A percentile compares a stretch with the other conserved stretches of the same genome.
Conservation (phyloP, 2,888 invertebrate genomes). For the Synanthedon tipuliformis region DNA sequence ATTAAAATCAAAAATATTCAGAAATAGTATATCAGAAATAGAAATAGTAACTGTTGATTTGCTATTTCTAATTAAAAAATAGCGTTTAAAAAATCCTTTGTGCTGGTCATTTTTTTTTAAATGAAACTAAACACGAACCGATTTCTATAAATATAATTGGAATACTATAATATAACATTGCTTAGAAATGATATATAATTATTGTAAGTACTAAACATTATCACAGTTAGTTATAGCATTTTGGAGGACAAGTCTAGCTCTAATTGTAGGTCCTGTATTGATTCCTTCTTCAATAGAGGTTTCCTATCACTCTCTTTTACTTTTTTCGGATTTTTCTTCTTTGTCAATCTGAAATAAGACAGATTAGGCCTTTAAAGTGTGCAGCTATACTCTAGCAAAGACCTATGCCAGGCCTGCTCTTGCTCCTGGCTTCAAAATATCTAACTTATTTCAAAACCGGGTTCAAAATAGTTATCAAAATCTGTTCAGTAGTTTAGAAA, state of each 20-base stretch:
- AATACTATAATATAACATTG: conserved; percentile 38
- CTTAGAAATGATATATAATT: conserved; percentile 19
- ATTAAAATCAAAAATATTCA: no score
- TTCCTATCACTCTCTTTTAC: conserved; percentile 70
- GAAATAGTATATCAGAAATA: no score
- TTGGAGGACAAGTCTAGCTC: conserved; percentile 60
- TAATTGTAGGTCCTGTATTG: conserved; percentile 57
- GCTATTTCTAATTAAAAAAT: no score
- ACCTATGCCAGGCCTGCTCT: no score
- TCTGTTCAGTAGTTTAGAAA: no score
- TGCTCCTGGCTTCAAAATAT: no score
- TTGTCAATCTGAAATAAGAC: conserved; percentile 46
- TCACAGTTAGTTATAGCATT: conserved; percentile 63
- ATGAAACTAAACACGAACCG: not conserved
- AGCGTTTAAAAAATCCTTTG: no score
- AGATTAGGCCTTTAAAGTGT: no score
- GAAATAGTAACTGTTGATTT: no score
- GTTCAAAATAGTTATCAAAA: no score
- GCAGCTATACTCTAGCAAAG: no score
- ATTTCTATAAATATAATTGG: conserved; percentile 46
- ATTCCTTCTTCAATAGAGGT: conserved; percentile 66
- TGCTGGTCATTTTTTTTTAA: not conserved
- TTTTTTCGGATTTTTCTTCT: conserved; percentile 72
- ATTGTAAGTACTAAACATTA: conserved; percentile 9
- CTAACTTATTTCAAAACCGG: no score